These are phyloP conservation scores for Anthopleura xanthogrammica DNA, from an alignment of 92 coral and sea anemone genomes.

Conservation along the genomic window DNA sequence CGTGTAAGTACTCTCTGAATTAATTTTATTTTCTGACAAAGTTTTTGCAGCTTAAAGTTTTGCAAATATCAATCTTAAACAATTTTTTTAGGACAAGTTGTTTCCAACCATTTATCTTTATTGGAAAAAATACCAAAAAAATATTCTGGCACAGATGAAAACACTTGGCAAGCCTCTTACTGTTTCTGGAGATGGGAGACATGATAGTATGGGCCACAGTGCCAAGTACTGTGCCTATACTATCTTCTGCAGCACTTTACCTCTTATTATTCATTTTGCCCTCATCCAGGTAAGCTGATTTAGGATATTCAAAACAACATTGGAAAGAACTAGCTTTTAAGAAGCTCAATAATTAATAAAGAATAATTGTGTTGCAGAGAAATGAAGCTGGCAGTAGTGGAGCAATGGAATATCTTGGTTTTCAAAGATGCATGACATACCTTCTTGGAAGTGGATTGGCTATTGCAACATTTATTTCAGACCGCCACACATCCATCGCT, in stretches of 20 bases:
- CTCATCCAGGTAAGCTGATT: conserved; percentile 15
- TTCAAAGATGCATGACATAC: conserved; percentile 26
- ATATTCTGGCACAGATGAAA: neutral
- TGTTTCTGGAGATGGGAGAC: conserved; percentile 28
- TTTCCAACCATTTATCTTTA: conserved; percentile 38
- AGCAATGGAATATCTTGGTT: conserved; percentile 36
- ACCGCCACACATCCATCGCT: conserved; percentile 49
- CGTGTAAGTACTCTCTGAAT: conserved; percentile 11
- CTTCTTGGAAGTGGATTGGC: conserved; percentile 9
- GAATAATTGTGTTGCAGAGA: conserved; percentile 6
- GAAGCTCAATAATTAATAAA: no score
- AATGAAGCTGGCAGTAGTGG: conserved; percentile 20
- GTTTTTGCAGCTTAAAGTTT: no score
- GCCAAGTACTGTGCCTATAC: no score
- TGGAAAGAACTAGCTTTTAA: no score
- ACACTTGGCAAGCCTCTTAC: neutral
- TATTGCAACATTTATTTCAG: conserved; percentile 39
- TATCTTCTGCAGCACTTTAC: neutral
- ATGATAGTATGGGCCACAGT: conserved; percentile 37
- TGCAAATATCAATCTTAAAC: no score
- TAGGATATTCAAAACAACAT: no score
- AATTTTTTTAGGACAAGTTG: conserved; percentile 6
- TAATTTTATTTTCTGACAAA: no score
- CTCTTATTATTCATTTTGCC: conserved; percentile 17
- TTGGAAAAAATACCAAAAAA: conserved; percentile 41